These are phyloP conservation scores for Gadopsis bispinosus DNA, from an alignment of 2,797 vertebrate species.

Conservation along the genomic window DNA sequence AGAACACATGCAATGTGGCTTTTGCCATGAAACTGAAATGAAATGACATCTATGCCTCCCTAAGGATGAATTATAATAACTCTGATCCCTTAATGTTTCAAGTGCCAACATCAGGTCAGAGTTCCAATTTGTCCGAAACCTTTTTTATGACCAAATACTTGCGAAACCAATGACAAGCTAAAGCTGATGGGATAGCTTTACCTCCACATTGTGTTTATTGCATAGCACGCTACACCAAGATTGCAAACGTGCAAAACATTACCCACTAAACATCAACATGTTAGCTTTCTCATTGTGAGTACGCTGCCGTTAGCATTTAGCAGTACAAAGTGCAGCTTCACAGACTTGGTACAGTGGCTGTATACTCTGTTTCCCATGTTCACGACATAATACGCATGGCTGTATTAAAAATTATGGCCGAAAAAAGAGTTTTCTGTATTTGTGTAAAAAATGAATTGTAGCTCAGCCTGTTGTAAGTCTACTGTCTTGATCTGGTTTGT, in stretches of 20 bases:
- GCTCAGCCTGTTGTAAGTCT: conserved; percentile 1
- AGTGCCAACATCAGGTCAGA: too few relatives aligned
- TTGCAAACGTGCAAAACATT: background rate
- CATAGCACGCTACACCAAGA: background rate
- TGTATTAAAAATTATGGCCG: conserved; percentile 11
- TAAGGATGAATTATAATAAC: too few relatives aligned
- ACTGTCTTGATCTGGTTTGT: conserved; percentile 48
- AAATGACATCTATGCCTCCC: too few relatives aligned
- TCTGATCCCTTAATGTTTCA: too few relatives aligned
- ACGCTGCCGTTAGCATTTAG: background rate
- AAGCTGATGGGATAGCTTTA: background rate
- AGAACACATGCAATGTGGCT: too few relatives aligned
- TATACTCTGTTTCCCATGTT: background rate
- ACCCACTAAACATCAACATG: background rate
- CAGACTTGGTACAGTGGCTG: background rate
- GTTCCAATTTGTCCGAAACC: too few relatives aligned
- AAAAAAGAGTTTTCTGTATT: conserved; percentile 22
- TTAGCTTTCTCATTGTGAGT: background rate
- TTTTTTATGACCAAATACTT: too few relatives aligned
- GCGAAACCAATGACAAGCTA: background rate
- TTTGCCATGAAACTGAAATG: too few relatives aligned
- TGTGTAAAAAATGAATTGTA: conserved; percentile 24
- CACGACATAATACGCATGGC: background rate
- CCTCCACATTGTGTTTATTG: background rate
- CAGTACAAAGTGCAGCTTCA: background rate